Base-by-base conservation (phyloP, 1,140 invertebrate genomes). In the Halesus radiatus region DNA sequence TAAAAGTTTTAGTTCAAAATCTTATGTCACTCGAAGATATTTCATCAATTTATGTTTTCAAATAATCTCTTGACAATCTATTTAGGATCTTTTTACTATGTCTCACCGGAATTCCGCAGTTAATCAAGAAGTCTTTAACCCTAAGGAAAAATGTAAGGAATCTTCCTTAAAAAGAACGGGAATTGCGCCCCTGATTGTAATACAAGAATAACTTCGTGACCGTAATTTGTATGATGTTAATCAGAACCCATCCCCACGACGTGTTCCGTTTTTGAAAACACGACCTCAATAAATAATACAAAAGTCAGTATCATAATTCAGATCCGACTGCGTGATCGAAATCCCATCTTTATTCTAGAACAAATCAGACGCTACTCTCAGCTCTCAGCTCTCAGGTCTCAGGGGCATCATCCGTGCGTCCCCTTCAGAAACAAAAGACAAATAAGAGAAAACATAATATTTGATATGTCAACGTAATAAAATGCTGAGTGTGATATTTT, bases 401-500 rank as follows among this genome's bases (percentile, higher is more conserved):
- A n/a, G 68, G 68, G 29, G 68, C 68, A 50, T 16, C 45, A 66
- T 15, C 18, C 68, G 68, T 72, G 72, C 68, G 68, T 50, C 68
- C 45, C 37, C 8, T 45, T 5, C 20, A 56, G 45, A 78, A 78
- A 70, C 66, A 78, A 78, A 78, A 56, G 76, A 23, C 32, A 77
- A 78, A 23, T 68, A 56, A 72, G 18, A 45, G 45, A 72, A 78
- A 77, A 78, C 62, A 50, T 70, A 45, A 45, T 45, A 70, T 78
- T 78, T 64, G 76, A 78, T 78, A 66, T 32, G 76, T 78, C 76
- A 70, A 72, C 76, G 64, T 78, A 70, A 78, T 78, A 78, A 70
- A 78, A 72, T 56, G 76, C 45, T 26, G 66, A 78, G 76, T 78
- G 76, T 78, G 76, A 78, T 78, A 78, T 78, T 78, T 70, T 78